These are phyloP conservation scores for Danionella dracula DNA, from an alignment of 2,797 vertebrate genomes.

Conservation along the genomic window DNA sequence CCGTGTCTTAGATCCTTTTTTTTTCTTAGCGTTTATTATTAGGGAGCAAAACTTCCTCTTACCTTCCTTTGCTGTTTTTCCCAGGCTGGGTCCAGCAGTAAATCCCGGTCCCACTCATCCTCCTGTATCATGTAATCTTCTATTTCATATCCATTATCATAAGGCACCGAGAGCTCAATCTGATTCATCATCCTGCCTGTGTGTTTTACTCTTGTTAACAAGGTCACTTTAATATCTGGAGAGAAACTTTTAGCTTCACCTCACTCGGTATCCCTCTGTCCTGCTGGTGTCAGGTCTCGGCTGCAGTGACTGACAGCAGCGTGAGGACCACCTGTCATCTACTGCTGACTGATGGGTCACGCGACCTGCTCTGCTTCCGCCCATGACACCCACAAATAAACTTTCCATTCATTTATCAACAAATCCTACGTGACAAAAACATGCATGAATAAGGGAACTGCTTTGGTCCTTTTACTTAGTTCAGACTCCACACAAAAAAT, in stretches of 20 bases:
- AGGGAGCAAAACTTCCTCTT: background rate
- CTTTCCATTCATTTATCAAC: background rate
- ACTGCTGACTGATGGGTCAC: constrained; percentile 63
- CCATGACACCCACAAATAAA: background rate
- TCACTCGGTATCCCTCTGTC: constrained; percentile 10
- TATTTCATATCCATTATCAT: constrained; percentile 82
- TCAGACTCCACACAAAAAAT: no score
- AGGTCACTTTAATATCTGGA: constrained; percentile 15
- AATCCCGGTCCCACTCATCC: constrained; percentile 97
- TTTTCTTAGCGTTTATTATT: background rate
- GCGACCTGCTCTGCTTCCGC: constrained; percentile 50
- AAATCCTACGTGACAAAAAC: no score
- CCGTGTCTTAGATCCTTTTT: no score
- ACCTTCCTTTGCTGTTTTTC: constrained; percentile 99
- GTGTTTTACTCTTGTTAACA: constrained; percentile 11
- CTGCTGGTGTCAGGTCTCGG: constrained; percentile 55
- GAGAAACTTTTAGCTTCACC: background rate
- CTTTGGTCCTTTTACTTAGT: no score
- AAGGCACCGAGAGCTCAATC: constrained; percentile 83
- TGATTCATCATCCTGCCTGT: constrained; percentile 67
- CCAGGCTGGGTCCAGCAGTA: constrained; percentile 96
- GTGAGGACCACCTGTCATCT: constrained; percentile 50
- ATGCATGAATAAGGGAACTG: no score
- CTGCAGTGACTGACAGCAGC: constrained; percentile 51
- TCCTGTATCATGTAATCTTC: constrained; percentile 94